Evolutionary conservation across 2,888 invertebrate genomes (phyloP), one percentile per base, ranked within the genome.

Genomic region (Argynnis bischoffii): DNA sequence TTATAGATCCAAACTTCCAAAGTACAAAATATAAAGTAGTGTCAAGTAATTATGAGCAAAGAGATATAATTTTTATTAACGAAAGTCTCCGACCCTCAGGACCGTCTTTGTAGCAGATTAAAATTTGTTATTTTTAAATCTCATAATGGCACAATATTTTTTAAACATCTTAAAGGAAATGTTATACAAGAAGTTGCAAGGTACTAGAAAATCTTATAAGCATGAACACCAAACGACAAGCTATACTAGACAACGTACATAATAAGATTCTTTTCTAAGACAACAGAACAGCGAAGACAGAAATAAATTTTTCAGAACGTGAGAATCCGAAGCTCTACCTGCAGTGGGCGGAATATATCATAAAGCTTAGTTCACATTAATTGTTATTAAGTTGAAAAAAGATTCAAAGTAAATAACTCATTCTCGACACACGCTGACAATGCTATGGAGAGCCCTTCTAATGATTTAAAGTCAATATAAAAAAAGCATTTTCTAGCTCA

Each of bases 261-360:
- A 69, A 66, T 69, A 69, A 67, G 65, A 72, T 67, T 72, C 63
- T 69, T 63, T 67, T 63, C 69, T 63, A 67, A 69, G 67, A 72
- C 65, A 69, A 72, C 67, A 64, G 69, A 72, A 72, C 67, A 69
- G 55, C 67, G 67, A 72, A 67, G 69, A 69, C 55, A 64, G 65
- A 72, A 67, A 72, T 69, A 72, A 67, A 72, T 69, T 72, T 72
- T 67, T 63, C 67, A 66, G 69, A 65, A 72, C 69, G 72, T 72
- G 72, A 69, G 67, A 66, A 72, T 69, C 64, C 63, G 65, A 46
- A 72, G 69, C 69, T 70, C 60, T 67, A 66, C 67, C 66, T 66
- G 66, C 57, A 71, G 63, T 66, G 67, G 53, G 64, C 54, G 60
- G 67, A 67, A 64, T 66, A 68, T 56, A 69, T 69, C 67, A 66